A percentile compares a stretch with the other conserved stretches of the same genome.
These are phyloP conservation scores for Osmoderma eremita DNA, from an alignment of 2,888 invertebrate species.

Conservation along the genomic window DNA sequence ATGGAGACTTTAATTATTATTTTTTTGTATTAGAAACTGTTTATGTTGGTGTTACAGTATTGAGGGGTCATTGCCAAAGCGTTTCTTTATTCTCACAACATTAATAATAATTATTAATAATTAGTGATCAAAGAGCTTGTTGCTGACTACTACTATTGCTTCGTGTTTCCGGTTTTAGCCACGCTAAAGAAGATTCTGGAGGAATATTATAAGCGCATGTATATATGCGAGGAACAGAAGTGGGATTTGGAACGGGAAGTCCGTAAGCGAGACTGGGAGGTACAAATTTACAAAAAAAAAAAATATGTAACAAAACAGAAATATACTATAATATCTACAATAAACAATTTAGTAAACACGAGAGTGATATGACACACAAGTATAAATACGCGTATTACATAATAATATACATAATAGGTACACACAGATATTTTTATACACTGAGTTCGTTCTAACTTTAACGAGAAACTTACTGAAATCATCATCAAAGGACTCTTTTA, in stretches of 20 bases:
- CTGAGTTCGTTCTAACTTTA: no score
- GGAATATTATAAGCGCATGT: conserved; percentile 97
- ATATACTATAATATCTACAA: conserved; percentile 34
- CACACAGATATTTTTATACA: no score
- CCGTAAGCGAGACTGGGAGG: conserved; percentile 99
- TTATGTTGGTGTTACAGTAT: background rate
- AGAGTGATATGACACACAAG: conserved; percentile 30
- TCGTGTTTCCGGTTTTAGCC: conserved; percentile 73
- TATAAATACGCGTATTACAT: background rate
- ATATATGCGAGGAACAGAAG: conserved; percentile 98
- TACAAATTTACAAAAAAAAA: conserved; percentile 66
- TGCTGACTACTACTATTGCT: conserved; percentile 58
- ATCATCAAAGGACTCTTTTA: no score
- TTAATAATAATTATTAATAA: no score
- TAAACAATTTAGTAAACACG: conserved; percentile 38
- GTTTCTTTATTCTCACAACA: conserved; percentile 26
- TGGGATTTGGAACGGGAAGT: conserved; percentile 99
- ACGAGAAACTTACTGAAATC: no score
- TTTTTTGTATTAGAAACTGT: no score
- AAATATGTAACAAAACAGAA: background rate
- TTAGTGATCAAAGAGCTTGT: conserved; percentile 46
- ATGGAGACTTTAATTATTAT: no score
- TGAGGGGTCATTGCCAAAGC: conserved; percentile 40
- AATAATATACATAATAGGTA: no score
- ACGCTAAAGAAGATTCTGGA: conserved; percentile 92